Percentiles rank a stretch among this genome's conserved stretches.
These are phyloP conservation scores for Numenius arquata DNA, from an alignment of 2,113 vertebrate species.

Conservation along the genomic window DNA sequence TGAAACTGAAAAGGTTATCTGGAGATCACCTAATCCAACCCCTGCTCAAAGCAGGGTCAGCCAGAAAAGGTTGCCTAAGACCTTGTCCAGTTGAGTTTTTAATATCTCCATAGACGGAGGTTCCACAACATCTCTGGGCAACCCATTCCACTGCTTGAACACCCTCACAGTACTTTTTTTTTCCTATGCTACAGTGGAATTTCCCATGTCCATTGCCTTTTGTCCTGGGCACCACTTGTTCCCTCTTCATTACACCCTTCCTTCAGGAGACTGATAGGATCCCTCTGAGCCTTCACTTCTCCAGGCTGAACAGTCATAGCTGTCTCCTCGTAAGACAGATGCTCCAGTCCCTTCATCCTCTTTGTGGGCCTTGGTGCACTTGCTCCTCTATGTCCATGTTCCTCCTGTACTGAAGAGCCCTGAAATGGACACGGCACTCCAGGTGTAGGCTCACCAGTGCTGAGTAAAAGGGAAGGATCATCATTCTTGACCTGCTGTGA, in stretches of 20 bases:
- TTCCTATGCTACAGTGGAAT: background rate
- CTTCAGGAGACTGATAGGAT: background rate
- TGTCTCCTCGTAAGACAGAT: background rate
- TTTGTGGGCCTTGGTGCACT: background rate
- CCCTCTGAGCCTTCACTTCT: background rate
- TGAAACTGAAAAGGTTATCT: background rate
- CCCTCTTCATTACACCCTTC: background rate
- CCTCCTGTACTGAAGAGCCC: background rate
- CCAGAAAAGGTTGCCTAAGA: background rate
- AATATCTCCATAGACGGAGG: background rate
- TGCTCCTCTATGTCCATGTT: background rate
- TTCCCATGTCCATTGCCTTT: background rate
- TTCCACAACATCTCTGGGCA: background rate
- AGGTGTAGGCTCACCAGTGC: background rate
- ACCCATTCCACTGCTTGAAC: background rate
- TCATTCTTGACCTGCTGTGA: background rate
- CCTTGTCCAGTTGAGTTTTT: background rate
- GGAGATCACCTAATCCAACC: accelerated
- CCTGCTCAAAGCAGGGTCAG: background rate
- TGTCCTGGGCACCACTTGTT: background rate
- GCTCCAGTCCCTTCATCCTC: background rate
- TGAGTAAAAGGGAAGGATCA: background rate
- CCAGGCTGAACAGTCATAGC: background rate
- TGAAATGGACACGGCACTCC: background rate
- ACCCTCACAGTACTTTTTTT: background rate